Evolutionary conservation across 2,888 invertebrate species (phyloP).

Genomic region (Helicoverpa assulta): DNA sequence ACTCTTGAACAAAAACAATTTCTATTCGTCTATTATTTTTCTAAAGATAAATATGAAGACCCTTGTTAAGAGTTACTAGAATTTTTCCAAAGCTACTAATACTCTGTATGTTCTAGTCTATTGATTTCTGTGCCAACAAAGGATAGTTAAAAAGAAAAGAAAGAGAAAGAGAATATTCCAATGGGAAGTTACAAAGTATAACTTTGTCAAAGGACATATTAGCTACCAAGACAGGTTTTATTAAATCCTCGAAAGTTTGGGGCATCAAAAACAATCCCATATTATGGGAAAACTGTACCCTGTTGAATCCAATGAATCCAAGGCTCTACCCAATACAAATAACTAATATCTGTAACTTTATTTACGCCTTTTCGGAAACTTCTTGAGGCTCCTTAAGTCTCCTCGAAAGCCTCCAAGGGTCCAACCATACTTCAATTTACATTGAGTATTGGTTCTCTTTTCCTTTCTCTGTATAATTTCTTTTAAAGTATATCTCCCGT

Average conservation of each 20-base stretch:
- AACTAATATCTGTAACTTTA: conserved; percentile 57
- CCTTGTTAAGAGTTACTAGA: conserved; percentile 5
- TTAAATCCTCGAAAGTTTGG: conserved; percentile 4
- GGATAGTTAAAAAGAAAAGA: background rate
- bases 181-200: background rate
- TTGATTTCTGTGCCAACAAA: conserved; percentile 1
- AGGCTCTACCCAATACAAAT: conserved; percentile 41
- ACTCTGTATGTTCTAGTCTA: background rate
- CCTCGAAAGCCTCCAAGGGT: conserved; percentile 28
- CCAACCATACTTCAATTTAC: conserved; percentile 43
- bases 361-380: conserved; percentile 50
- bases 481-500: conserved; percentile 13
- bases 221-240: conserved; percentile 2
- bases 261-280: conserved; percentile 29
- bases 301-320: conserved; percentile 54
- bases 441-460: conserved; percentile 33
- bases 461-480: conserved; percentile 32
- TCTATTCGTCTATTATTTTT: conserved; percentile 25
- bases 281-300: conserved; percentile 24
- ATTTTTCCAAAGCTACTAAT: conserved; percentile 10
- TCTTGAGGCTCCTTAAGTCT: conserved; percentile 40
- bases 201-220: background rate
- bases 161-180: background rate
- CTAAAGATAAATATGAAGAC: conserved; percentile 12
- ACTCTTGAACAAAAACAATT: conserved; percentile 48